Evolutionary conservation across 2,113 vertebrate species (phyloP).

Genomic region (Protomyctophum bolini): DNA sequence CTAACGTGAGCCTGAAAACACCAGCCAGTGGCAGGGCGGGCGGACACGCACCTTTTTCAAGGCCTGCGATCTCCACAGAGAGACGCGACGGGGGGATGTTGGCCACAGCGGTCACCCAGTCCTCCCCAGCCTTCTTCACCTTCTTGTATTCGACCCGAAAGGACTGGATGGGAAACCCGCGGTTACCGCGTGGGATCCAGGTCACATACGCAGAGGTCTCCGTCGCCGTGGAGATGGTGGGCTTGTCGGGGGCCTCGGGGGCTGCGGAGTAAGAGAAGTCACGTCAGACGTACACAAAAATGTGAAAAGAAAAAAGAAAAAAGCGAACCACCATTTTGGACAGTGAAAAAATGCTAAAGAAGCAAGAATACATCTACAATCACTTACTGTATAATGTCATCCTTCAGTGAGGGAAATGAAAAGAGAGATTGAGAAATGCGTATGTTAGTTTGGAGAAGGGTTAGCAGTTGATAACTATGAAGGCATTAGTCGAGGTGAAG

Average conservation of each 20-base stretch:
- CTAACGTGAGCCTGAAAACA: slow-evolving; percentile 5
- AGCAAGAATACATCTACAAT: not conserved
- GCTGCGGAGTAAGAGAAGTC: slow-evolving; percentile 79
- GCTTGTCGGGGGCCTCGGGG: slow-evolving; percentile 96
- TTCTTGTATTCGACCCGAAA: slow-evolving; percentile 96
- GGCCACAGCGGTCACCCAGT: slow-evolving; percentile 91
- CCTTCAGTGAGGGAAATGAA: slow-evolving; percentile 65
- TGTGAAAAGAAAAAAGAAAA: slow-evolving; percentile 13
- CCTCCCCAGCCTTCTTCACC: slow-evolving; percentile 87
- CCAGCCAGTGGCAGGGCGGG: too few relatives aligned
- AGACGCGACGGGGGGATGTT: slow-evolving; percentile 95
- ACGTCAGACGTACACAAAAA: slow-evolving; percentile 30
- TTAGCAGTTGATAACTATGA: slow-evolving; percentile 7
- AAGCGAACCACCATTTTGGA: not conserved
- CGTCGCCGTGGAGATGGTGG: slow-evolving; percentile 94
- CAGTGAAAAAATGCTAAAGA: not conserved
- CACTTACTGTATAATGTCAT: slow-evolving; percentile 76
- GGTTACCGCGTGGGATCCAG: slow-evolving; percentile 96
- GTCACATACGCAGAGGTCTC: slow-evolving; percentile 96
- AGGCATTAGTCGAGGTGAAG: not conserved
- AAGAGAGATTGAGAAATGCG: slow-evolving; percentile 51
- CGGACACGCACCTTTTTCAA: slow-evolving; percentile 89
- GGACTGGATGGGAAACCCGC: slow-evolving; percentile 94
- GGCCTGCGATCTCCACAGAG: slow-evolving; percentile 91
- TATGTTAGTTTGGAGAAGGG: slow-evolving; percentile 51